Base-by-base conservation (phyloP, 2,113 vertebrate genomes). In the Cyprinus carpio region DNA sequence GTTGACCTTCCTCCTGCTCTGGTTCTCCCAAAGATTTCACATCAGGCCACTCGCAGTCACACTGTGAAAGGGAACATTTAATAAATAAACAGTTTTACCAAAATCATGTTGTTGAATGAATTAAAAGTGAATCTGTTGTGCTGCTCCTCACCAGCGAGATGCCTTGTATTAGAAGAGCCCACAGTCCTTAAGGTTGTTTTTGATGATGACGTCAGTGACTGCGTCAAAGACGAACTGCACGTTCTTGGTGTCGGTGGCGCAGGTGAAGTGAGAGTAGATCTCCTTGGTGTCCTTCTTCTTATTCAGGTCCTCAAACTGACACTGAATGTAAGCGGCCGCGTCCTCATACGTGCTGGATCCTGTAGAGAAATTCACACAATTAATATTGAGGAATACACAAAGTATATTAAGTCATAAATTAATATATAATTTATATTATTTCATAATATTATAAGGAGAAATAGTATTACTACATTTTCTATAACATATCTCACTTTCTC, bases 201-300 rank as follows among this genome's bases (percentile, higher is more conserved):
- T 99, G 94, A 99, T 99, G 95, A 99, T 99, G 91, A 99, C 97
- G 84, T 99, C 98, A 46, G 98, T 99, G 91, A 99, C 98, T 1
- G 98, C 97, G 88, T 99, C 98, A 1, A 99, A 99, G 91, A 99
- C 98, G 92, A 99, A 99, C 93, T 99, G 97, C 93, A 99, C 98
- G 85, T 99, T 99, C 95, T 99, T 99, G 49, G 98, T 99, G 92
- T 99, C 98, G 54, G 98, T 99, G 91, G 97, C 98, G 90, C 98
- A 99, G 0, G 97, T 99, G 93, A 99, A 98, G 91, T 99, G 98
- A 90, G 98, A 98, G 93, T 99, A 99, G 87, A 99, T 98, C 93
- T 99, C 98, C 91, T 99, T 99, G n/a, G 97, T 97, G 93, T 99
- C 98, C 94, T 99, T 99, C 90, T 96, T 95, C 91, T 97, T 98